Conservation (phyloP, 2,113 vertebrate species). For the Hippocampus abdominalis region DNA sequence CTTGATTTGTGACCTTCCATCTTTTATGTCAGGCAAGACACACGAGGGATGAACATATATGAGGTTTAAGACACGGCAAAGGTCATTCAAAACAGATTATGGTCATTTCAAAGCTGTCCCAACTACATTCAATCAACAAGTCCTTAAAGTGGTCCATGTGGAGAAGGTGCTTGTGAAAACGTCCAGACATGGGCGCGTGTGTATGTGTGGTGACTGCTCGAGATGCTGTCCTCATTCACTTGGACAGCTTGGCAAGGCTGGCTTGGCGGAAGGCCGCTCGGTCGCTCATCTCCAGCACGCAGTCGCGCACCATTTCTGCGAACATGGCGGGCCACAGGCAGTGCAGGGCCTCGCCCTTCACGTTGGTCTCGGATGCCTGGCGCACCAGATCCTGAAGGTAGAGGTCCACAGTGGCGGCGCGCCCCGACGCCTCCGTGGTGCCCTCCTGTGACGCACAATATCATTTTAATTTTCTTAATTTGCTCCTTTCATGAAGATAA, state of each 20-base stretch:
- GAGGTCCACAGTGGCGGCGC: conserved; percentile 62
- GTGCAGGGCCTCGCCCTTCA: conserved; percentile 87
- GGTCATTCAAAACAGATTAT: conserved; percentile 48
- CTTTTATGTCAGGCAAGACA: conserved; percentile 35
- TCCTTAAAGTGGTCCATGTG: conserved; percentile 15
- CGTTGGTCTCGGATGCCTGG: conserved; percentile 83
- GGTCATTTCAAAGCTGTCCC: conserved; percentile 40
- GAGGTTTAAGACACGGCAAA: conserved; percentile 47
- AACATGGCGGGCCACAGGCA: conserved; percentile 97
- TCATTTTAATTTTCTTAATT: not conserved
- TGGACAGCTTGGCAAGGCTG: conserved; percentile 78
- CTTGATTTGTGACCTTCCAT: conserved; percentile 33
- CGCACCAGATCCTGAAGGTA: conserved; percentile 83
- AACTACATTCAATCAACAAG: conserved; percentile 56
- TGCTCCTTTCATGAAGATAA: not conserved
- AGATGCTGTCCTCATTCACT: conserved; percentile 39
- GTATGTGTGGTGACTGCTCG: conserved; percentile 8
- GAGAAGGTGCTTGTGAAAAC: conserved; percentile 17
- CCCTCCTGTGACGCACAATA: conserved; percentile 56
- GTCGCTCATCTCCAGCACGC: conserved; percentile 87
- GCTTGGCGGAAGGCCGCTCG: conserved; percentile 80
- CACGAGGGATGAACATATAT: conserved; percentile 31
- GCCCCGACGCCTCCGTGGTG: conserved; percentile 52
- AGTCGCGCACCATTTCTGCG: conserved; percentile 89
- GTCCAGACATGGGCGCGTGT: conserved; percentile 11